A percentile compares a stretch with the other conserved stretches of the same genome.
phyloP scores from a whole-genome alignment of 37 sponge, comb jelly and placozoan genomes.

The Bolinopsis microptera region DNA sequence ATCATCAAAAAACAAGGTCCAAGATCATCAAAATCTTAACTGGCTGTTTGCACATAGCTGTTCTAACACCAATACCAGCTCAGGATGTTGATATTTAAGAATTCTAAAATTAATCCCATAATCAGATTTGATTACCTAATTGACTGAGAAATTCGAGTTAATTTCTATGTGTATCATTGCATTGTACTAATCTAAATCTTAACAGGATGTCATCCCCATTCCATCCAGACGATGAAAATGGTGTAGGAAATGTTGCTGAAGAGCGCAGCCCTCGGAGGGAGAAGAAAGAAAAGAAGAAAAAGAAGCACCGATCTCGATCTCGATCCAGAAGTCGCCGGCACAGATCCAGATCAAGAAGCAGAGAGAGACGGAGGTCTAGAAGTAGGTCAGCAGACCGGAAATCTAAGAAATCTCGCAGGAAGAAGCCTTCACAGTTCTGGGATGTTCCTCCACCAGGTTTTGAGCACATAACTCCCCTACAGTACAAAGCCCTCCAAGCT shows the following conservation, averaged over 20 bases:
- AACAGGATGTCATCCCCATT: conserved; percentile 58
- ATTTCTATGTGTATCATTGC: too few species aligned
- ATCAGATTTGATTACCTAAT: too few species aligned
- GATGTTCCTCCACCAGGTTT: conserved; percentile 96
- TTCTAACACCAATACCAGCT: too few species aligned
- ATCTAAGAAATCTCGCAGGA: conserved; percentile 55
- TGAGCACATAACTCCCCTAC: conserved; percentile 97
- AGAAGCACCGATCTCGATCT: conserved; percentile 65
- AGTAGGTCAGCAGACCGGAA: conserved; percentile 51
- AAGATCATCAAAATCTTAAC: too few species aligned
- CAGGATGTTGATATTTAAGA: too few species aligned
- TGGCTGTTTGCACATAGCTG: too few species aligned
- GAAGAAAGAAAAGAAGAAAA: conserved; percentile 61
- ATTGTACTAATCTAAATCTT: too few species aligned
- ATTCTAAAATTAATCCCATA: too few species aligned
- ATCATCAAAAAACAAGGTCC: too few species aligned
- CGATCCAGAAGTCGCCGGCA: conserved; percentile 45
- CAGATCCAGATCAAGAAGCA: conserved; percentile 18
- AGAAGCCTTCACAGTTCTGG: conserved; percentile 84
- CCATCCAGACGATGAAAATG: conserved; percentile 63
- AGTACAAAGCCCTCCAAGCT: conserved; percentile 99
- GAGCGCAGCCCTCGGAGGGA: conserved; percentile 51
- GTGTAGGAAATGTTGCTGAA: conserved; percentile 26
- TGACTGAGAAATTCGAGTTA: too few species aligned
- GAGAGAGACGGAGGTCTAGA: conserved; percentile 18